phyloP scores from a whole-genome alignment of 1,140 invertebrate species.

The Kradibia gibbosae region DNA sequence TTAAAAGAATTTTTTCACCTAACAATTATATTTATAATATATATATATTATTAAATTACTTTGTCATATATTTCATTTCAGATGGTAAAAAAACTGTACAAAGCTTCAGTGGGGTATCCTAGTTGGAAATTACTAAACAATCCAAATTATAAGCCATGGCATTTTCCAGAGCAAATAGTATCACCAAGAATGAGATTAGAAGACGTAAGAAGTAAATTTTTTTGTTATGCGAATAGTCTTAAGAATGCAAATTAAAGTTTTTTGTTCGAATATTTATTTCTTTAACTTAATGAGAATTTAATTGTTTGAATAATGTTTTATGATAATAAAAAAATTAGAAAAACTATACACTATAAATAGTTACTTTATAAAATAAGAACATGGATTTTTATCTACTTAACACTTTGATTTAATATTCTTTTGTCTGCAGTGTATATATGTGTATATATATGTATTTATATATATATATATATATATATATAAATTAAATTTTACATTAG shows the following conservation, averaged over 20 bases:
- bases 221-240: constrained; percentile 25
- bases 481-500: constrained; percentile 11
- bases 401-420: neutral
- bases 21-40: neutral
- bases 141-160: constrained; percentile 88
- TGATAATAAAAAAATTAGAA: too few relatives aligned
- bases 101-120: constrained; percentile 84
- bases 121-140: constrained; percentile 86
- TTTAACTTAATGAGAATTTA: too few relatives aligned
- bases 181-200: constrained; percentile 78
- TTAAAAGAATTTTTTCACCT: neutral
- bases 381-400: neutral
- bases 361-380: neutral
- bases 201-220: constrained; percentile 75
- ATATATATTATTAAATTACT: neutral
- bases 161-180: constrained; percentile 86
- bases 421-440: too few relatives aligned
- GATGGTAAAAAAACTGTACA: constrained; percentile 85
- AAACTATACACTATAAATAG: neutral
- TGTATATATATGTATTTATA: too few relatives aligned
- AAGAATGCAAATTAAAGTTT: constrained; percentile 18
- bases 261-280: too few relatives aligned
- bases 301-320: too few relatives aligned
- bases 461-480: constrained; percentile 11
- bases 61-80: constrained; percentile 43